Conservation (phyloP, 2,888 invertebrate genomes). For the Alviniconcha strummeri region DNA sequence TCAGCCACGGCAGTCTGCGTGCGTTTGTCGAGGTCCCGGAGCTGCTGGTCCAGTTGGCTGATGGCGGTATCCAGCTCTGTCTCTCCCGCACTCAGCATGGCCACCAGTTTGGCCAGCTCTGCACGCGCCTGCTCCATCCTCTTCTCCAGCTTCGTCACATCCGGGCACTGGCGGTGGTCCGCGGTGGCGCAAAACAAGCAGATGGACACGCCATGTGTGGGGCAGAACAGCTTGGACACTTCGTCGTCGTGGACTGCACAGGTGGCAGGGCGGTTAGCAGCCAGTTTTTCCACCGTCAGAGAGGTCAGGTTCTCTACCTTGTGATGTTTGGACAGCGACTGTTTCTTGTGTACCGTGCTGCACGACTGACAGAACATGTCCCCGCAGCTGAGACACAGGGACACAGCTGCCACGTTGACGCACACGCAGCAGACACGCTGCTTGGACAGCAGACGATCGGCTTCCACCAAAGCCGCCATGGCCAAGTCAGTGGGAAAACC, state of each 20-base stretch:
- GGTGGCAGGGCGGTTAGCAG: not conserved
- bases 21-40: too few species aligned
- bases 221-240: not conserved
- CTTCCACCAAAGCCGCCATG: not conserved
- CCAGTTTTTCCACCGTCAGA: not conserved
- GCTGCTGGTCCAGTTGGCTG: too few species aligned
- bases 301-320: not conserved
- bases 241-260: not conserved
- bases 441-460: not conserved
- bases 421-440: not conserved
- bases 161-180: not conserved
- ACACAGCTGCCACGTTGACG: not conserved
- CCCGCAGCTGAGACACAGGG: constrained; percentile 3
- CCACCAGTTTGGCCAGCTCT: not conserved
- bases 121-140: not conserved
- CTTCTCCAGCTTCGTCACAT: not conserved
- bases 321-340: constrained; percentile 5
- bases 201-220: not conserved
- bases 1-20: too few species aligned
- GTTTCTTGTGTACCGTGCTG: not conserved
- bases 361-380: constrained; percentile 10
- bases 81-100: not conserved
- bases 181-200: not conserved
- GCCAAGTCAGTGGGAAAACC: not conserved
- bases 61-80: not conserved